A percentile compares a stretch with the other conserved stretches of the same genome.
Conservation (phyloP, 1,140 invertebrate genomes). For the Lutraria rhynchaena region DNA sequence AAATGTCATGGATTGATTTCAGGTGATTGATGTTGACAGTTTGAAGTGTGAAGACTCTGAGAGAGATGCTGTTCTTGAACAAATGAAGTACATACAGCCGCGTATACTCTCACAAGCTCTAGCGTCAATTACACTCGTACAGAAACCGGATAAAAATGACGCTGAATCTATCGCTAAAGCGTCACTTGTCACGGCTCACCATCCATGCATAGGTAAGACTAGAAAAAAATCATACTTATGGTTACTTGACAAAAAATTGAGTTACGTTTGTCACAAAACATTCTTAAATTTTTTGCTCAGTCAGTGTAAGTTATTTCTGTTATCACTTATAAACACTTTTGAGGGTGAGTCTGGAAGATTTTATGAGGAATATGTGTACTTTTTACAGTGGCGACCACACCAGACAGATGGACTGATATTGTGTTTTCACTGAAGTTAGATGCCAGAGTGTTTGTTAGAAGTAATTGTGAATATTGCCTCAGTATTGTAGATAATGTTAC, state of each 20-base stretch:
- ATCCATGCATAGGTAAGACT: slow-evolving; percentile 78
- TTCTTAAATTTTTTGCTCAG: no score
- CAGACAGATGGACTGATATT: slow-evolving; percentile 77
- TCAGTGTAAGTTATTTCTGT: no score
- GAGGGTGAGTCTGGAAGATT: no score
- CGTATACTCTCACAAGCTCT: slow-evolving; percentile 69
- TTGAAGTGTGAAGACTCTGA: slow-evolving; percentile 60
- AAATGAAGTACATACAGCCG: slow-evolving; percentile 66
- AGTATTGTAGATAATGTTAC: slow-evolving; percentile 34
- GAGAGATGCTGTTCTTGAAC: slow-evolving; percentile 59
- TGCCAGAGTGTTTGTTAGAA: slow-evolving; percentile 70
- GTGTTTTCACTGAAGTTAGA: slow-evolving; percentile 72
- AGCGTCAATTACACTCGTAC: slow-evolving; percentile 67
- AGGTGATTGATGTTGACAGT: slow-evolving; percentile 67
- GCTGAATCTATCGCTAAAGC: slow-evolving; percentile 76
- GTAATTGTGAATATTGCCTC: slow-evolving; percentile 65
- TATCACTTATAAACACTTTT: no score
- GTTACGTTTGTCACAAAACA: no score
- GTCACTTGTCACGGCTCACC: slow-evolving; percentile 75
- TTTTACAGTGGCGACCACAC: slow-evolving; percentile 71
- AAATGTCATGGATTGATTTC: no score
- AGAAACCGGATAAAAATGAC: slow-evolving; percentile 71
- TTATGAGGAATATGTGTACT: no score
- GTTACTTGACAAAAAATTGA: no score
- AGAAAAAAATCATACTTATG: no score